These are phyloP conservation scores for Psittacula cyanocephala DNA, from an alignment of 2,113 vertebrate species.

Conservation along the genomic window DNA sequence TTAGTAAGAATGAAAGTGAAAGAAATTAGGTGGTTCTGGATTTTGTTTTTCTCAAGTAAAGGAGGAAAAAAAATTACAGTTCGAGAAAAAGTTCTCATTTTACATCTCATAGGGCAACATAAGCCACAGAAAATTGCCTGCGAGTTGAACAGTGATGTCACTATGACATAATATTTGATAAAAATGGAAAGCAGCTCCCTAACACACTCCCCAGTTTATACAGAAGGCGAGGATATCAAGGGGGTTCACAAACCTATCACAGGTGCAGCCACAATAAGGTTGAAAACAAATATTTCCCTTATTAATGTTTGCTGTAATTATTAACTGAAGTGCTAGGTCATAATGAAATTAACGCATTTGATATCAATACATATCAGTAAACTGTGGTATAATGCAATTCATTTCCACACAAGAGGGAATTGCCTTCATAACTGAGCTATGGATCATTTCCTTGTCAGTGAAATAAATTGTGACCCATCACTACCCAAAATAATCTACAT, in stretches of 20 bases:
- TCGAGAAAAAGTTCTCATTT: background rate
- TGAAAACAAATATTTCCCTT: background rate
- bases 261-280: background rate
- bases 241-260: background rate
- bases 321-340: slow-evolving; percentile 54
- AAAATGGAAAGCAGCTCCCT: background rate
- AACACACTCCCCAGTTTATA: background rate
- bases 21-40: background rate
- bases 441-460: slow-evolving; percentile 31
- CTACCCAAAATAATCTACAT: slow-evolving; percentile 27
- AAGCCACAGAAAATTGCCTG: background rate
- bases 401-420: slow-evolving; percentile 40
- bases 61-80: background rate
- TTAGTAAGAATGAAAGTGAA: background rate
- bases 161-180: background rate
- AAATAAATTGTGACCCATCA: slow-evolving; percentile 25
- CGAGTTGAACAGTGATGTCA: background rate
- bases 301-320: slow-evolving; percentile 45
- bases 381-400: slow-evolving; percentile 12
- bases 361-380: slow-evolving; percentile 46
- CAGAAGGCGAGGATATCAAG: background rate
- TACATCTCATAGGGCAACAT: background rate
- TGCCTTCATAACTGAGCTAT: background rate
- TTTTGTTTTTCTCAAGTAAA: background rate
- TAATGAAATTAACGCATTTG: slow-evolving; percentile 59